phyloP scores from a whole-genome alignment of 2,888 invertebrate genomes.

The Drosophila maculinotata region DNA sequence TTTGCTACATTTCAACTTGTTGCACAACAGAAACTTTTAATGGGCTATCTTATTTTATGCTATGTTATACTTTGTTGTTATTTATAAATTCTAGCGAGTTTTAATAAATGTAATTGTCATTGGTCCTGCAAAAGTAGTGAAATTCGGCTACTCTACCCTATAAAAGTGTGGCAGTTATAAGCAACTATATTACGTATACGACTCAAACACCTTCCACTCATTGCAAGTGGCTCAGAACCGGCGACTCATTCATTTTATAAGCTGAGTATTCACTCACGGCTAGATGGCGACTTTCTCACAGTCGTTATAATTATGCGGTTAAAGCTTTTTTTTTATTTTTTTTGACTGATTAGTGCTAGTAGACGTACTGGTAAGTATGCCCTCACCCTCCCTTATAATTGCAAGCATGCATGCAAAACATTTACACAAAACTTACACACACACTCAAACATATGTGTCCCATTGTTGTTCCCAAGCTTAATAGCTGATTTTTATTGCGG shows the following conservation, averaged over 20 bases:
- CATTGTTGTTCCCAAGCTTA: constrained; percentile 68
- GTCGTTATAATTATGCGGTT: constrained; percentile 62
- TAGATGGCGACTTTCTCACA: constrained; percentile 68
- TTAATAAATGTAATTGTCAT: neutral
- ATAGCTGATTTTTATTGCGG: constrained; percentile 52
- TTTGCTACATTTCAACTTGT: no score
- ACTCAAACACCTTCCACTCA: constrained; percentile 1
- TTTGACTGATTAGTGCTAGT: constrained; percentile 64
- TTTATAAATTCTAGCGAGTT: neutral
- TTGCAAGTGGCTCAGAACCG: constrained; percentile 5
- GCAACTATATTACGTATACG: neutral
- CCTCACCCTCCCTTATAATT: constrained; percentile 79
- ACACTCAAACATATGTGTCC: constrained; percentile 29
- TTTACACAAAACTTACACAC: constrained; percentile 47
- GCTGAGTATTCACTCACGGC: constrained; percentile 29
- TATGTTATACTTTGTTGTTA: neutral
- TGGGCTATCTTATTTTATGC: neutral
- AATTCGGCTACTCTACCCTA: no score
- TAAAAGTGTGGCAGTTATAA: no score
- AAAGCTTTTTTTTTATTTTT: constrained; percentile 55
- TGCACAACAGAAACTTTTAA: no score
- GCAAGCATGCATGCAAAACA: constrained; percentile 74
- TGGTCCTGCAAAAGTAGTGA: no score
- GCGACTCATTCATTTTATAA: constrained; percentile 27
- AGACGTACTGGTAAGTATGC: constrained; percentile 18